Percentiles rank a stretch among this genome's conserved stretches.
Conservation (phyloP, 2,797 vertebrate genomes). For the Silurus lanzhouensis region DNA sequence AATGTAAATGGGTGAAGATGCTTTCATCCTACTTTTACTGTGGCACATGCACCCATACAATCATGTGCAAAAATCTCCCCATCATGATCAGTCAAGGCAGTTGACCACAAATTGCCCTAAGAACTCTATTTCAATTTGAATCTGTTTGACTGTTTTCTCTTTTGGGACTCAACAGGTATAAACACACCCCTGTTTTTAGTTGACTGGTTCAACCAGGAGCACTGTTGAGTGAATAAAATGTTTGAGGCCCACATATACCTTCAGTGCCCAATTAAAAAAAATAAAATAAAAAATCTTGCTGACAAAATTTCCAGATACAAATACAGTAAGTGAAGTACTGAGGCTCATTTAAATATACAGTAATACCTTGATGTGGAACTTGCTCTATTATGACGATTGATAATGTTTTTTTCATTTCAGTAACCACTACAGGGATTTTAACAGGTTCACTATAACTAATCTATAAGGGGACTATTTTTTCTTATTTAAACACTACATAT, state of each 20-base stretch:
- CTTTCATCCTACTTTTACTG: too few relatives aligned
- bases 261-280: background rate
- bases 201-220: background rate
- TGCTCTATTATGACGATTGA: too few relatives aligned
- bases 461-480: background rate
- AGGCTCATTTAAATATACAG: background rate
- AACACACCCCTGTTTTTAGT: background rate
- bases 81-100: too few relatives aligned
- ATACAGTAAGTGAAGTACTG: background rate
- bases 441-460: background rate
- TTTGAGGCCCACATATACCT: background rate
- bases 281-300: background rate
- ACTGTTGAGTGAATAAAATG: too few relatives aligned
- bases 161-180: background rate
- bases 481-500: background rate
- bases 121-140: background rate
- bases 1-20: background rate
- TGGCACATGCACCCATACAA: too few relatives aligned
- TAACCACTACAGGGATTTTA: background rate
- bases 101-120: background rate
- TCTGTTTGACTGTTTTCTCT: background rate
- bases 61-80: too few relatives aligned
- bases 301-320: too few relatives aligned
- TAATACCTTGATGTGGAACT: too few relatives aligned
- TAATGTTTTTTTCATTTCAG: too few relatives aligned